These are phyloP conservation scores for Stenchaetothrips biformis DNA, from an alignment of 2,888 invertebrate genomes.

Conservation along the genomic window DNA sequence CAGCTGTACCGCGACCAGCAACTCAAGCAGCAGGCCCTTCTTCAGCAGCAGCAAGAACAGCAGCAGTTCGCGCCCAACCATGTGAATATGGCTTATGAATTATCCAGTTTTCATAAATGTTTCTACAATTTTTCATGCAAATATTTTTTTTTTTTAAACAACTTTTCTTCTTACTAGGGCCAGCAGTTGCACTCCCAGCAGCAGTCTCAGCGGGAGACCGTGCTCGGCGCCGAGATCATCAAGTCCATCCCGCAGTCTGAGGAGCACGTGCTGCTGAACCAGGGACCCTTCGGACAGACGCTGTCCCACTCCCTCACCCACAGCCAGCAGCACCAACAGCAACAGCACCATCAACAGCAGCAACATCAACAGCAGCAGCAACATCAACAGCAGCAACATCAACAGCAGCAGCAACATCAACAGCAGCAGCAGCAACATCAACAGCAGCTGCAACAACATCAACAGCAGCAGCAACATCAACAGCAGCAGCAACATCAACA, in stretches of 20 bases:
- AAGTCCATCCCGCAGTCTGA: constrained; percentile 74
- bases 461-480: constrained; percentile 36
- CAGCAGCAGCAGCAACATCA: constrained; percentile 32
- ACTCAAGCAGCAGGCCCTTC: constrained; percentile 33
- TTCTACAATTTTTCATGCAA: too few relatives aligned
- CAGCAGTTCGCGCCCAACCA: constrained; percentile 44
- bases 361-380: constrained; percentile 45
- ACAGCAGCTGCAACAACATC: constrained; percentile 36
- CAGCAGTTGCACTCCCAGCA: constrained; percentile 33
- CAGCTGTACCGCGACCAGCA: constrained; percentile 27
- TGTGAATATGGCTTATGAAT: too few relatives aligned
- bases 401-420: constrained; percentile 43
- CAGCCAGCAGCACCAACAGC: constrained; percentile 37
- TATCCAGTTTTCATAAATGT: too few relatives aligned
- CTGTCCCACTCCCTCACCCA: constrained; percentile 37
- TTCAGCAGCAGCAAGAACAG: constrained; percentile 42
- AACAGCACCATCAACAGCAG: constrained; percentile 42
- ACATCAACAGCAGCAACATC: constrained; percentile 44
- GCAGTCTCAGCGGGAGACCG: constrained; percentile 39
- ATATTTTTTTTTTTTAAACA: too few relatives aligned
- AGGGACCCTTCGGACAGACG: constrained; percentile 37
- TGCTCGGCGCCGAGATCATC: constrained; percentile 67
- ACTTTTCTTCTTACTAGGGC: too few relatives aligned
- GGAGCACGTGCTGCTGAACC: constrained; percentile 53
- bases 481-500: constrained; percentile 34